A percentile compares a stretch with the other conserved stretches of the same genome.
phyloP scores from a whole-genome alignment of 2,888 invertebrate species.

The Eilema sororculum region DNA sequence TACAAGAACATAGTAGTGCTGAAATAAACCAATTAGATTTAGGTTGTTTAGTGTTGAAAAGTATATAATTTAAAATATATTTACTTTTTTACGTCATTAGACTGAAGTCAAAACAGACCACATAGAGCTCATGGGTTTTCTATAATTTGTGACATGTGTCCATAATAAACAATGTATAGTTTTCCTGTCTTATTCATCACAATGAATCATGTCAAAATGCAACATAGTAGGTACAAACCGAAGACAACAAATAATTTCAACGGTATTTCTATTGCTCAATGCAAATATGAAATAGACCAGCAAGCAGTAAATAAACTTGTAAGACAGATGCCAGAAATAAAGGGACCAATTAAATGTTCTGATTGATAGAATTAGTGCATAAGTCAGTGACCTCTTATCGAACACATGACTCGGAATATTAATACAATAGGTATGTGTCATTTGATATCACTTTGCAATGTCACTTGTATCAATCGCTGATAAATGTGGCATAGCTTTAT shows the following conservation, averaged over 20 bases:
- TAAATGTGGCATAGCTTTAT: constrained; percentile 12
- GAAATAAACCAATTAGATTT: no score
- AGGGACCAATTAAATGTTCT: constrained; percentile 35
- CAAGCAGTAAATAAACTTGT: constrained; percentile 26
- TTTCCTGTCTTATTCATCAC: constrained; percentile 7
- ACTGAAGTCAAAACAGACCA: neutral
- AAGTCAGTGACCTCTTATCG: constrained; percentile 70
- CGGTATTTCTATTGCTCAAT: neutral
- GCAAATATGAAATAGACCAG: constrained; percentile 17
- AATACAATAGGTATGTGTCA: constrained; percentile 31
- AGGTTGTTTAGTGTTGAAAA: no score
- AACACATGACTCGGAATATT: constrained; percentile 57
- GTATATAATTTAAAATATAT: no score
- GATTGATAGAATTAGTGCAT: constrained; percentile 53
- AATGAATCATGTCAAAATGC: constrained; percentile 10
- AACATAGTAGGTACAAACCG: neutral
- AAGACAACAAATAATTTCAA: neutral
- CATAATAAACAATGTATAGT: neutral
- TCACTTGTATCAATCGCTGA: constrained; percentile 13
- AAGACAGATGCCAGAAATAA: constrained; percentile 55
- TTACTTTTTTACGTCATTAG: neutral
- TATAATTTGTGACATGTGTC: neutral
- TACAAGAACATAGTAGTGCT: no score
- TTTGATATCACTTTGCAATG: constrained; percentile 10
- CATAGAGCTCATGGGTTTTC: neutral